phyloP scores from a whole-genome alignment of 1,140 invertebrate genomes.

The Sitobion miscanthi region DNA sequence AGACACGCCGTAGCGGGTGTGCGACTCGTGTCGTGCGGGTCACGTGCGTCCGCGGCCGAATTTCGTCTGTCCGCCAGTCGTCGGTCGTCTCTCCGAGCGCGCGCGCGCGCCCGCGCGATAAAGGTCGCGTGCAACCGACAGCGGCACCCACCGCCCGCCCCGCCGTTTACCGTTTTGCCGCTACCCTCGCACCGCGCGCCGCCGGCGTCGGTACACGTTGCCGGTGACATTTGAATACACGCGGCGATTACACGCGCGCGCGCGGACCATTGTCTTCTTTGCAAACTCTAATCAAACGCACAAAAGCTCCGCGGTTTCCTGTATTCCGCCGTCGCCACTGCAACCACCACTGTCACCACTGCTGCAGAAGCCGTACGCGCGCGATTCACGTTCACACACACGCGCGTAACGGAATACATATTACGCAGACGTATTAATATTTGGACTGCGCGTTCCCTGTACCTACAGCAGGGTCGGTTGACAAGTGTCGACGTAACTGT shows the following conservation, averaged over 20 bases:
- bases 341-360: neutral
- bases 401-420: neutral
- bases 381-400: neutral
- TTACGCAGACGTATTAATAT: neutral
- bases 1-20: neutral
- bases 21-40: neutral
- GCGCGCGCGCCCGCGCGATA: slow-evolving; percentile 1
- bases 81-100: neutral
- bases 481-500: no score
- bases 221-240: slow-evolving; percentile 48
- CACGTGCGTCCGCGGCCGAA: slow-evolving; percentile 23
- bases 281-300: neutral
- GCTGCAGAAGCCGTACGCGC: neutral
- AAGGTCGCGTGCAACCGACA: slow-evolving; percentile 40
- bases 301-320: slow-evolving; percentile 40
- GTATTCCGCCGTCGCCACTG: neutral
- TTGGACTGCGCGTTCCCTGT: neutral
- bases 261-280: neutral
- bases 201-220: neutral
- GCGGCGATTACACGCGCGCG: neutral
- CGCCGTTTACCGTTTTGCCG: neutral
- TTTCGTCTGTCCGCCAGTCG: neutral
- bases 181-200: neutral
- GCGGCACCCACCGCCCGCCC: neutral
- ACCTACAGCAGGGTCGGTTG: no score